These are phyloP conservation scores for Yoshiicerus persimilis DNA, from an alignment of 1,140 invertebrate species.

Conservation along the genomic window DNA sequence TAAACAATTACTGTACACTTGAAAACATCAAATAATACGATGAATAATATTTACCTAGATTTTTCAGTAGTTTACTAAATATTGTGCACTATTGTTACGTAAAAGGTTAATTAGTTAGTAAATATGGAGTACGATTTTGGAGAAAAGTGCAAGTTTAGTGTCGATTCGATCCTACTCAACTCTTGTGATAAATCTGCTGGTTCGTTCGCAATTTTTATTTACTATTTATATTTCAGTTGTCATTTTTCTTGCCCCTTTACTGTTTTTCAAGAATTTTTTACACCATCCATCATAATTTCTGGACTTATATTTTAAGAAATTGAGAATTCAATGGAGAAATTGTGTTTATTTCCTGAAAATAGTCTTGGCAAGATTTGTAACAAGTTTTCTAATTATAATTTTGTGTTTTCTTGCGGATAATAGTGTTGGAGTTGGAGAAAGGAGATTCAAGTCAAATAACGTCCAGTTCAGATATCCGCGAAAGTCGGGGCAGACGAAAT, in stretches of 20 bases:
- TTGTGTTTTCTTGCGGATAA: not conserved
- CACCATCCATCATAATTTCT: too few species aligned
- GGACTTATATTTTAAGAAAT: too few species aligned
- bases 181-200: not conserved
- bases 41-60: too few species aligned
- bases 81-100: too few species aligned
- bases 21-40: too few species aligned
- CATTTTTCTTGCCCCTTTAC: too few species aligned
- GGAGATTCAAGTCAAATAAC: not conserved
- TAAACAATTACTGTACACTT: too few species aligned
- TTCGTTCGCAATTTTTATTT: not conserved
- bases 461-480: constrained; percentile 35
- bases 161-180: constrained; percentile 38
- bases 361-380: too few species aligned
- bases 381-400: not conserved
- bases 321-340: too few species aligned
- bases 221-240: not conserved
- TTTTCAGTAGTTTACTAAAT: too few species aligned
- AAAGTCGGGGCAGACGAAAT: constrained; percentile 65
- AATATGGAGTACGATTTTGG: not conserved
- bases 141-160: constrained; percentile 36
- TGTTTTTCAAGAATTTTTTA: too few species aligned
- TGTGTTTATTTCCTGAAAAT: not conserved
- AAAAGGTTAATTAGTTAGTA: not conserved
- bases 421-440: not conserved